Evolutionary conservation across 2,888 invertebrate species (phyloP).

Genomic region (Ommatoiulus sabulosus): DNA sequence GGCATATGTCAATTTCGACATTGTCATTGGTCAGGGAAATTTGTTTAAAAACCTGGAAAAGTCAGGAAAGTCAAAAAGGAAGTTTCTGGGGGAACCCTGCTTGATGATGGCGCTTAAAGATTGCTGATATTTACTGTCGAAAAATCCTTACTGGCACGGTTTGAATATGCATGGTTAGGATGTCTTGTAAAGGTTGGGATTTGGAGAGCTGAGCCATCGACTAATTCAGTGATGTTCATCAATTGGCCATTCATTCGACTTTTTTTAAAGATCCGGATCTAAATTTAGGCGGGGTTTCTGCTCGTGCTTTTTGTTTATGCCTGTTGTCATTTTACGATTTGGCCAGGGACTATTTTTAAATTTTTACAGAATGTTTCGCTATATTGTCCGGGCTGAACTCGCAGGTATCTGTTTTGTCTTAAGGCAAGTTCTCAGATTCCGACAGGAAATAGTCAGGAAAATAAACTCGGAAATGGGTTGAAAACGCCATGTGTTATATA

Average conservation of each 20-base stretch:
- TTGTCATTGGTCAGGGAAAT: too few species aligned
- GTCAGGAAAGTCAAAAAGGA: too few species aligned
- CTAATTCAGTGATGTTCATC: too few species aligned
- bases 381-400: neutral
- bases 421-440: neutral
- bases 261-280: neutral
- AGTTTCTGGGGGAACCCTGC: too few species aligned
- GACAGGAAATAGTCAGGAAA: neutral
- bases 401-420: slow-evolving; percentile 2
- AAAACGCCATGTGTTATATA: neutral
- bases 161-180: too few species aligned
- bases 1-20: too few species aligned
- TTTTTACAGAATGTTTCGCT: neutral
- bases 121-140: too few species aligned
- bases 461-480: neutral
- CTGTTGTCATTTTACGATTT: neutral
- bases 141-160: too few species aligned
- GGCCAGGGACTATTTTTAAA: neutral
- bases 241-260: neutral
- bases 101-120: too few species aligned
- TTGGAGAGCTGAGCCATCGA: neutral
- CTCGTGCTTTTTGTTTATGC: neutral
- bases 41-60: too few species aligned
- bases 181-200: neutral
- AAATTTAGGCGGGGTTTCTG: neutral